Percentiles rank a stretch among this genome's conserved stretches.
These are phyloP conservation scores for Diaperis boleti DNA, from an alignment of 2,888 invertebrate species.

Conservation along the genomic window DNA sequence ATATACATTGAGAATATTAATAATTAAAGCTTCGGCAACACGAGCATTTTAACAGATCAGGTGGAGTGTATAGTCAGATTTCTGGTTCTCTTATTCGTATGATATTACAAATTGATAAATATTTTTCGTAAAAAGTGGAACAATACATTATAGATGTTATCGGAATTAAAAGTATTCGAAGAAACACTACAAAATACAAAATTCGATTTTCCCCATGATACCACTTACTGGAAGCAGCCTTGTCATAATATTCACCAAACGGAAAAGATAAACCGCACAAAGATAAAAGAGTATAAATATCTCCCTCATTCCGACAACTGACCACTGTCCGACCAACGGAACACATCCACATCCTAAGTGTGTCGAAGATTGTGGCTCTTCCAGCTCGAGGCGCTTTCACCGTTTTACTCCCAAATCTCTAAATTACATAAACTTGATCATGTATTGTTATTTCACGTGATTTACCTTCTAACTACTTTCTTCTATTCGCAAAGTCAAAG, in stretches of 20 bases:
- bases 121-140: too few species aligned
- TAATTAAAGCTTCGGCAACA: too few species aligned
- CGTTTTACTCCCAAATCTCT: slow-evolving; percentile 3
- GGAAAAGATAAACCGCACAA: background rate
- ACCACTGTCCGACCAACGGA: slow-evolving; percentile 5
- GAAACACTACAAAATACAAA: too few species aligned
- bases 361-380: slow-evolving; percentile 1
- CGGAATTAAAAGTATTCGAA: too few species aligned
- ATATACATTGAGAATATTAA: too few species aligned
- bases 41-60: too few species aligned
- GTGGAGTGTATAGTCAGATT: too few species aligned
- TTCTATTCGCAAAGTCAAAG: slow-evolving; percentile 5
- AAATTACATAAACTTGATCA: slow-evolving; percentile 13
- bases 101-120: too few species aligned
- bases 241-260: background rate
- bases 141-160: too few species aligned
- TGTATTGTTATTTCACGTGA: slow-evolving; percentile 16
- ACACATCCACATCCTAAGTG: slow-evolving; percentile 9
- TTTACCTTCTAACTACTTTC: slow-evolving; percentile 18
- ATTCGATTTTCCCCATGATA: slow-evolving; percentile 1
- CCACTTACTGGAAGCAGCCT: background rate
- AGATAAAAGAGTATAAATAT: background rate
- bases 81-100: too few species aligned
- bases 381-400: slow-evolving; percentile 12
- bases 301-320: background rate